Conservation (phyloP, 2,113 vertebrate genomes). For the Vidua chalybeata region DNA sequence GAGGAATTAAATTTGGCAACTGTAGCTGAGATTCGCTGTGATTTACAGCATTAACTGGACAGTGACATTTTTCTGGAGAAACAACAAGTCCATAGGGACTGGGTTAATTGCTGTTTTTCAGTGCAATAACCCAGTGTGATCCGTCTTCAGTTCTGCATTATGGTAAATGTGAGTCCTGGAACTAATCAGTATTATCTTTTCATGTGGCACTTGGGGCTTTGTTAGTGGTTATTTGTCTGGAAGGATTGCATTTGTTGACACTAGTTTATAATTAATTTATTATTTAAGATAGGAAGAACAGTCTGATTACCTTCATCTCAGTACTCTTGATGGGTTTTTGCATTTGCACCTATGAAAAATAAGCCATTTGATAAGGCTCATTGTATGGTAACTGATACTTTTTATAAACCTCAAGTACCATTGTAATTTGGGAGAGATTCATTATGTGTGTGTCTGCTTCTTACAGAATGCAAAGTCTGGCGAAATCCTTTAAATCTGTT, state of each 20-base stretch:
- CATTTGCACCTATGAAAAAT: neutral
- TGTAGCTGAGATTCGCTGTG: neutral
- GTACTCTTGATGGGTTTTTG: neutral
- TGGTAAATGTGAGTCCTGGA: neutral
- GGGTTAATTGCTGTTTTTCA: slow-evolving; percentile 31
- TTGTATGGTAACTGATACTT: neutral
- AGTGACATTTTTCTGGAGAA: slow-evolving; percentile 2
- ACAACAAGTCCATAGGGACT: neutral
- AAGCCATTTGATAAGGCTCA: slow-evolving; percentile 27
- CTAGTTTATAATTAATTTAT: slow-evolving; percentile 12
- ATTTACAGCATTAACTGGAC: slow-evolving; percentile 13
- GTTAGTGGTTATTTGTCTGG: slow-evolving; percentile 15
- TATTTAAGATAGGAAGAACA: neutral
- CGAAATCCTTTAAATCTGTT: slow-evolving; percentile 98
- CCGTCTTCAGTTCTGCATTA: neutral
- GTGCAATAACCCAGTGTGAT: slow-evolving; percentile 2
- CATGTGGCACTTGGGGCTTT: slow-evolving; percentile 4
- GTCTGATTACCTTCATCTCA: neutral
- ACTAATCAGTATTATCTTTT: slow-evolving; percentile 24
- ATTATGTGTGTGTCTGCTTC: slow-evolving; percentile 53
- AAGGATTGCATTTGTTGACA: slow-evolving; percentile 29
- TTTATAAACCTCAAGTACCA: neutral
- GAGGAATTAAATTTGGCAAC: slow-evolving; percentile 2
- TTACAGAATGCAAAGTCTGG: slow-evolving; percentile 98
- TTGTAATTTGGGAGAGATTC: neutral